Evolutionary conservation across 2,113 vertebrate species (phyloP).

Genomic region (Sander lucioperca): DNA sequence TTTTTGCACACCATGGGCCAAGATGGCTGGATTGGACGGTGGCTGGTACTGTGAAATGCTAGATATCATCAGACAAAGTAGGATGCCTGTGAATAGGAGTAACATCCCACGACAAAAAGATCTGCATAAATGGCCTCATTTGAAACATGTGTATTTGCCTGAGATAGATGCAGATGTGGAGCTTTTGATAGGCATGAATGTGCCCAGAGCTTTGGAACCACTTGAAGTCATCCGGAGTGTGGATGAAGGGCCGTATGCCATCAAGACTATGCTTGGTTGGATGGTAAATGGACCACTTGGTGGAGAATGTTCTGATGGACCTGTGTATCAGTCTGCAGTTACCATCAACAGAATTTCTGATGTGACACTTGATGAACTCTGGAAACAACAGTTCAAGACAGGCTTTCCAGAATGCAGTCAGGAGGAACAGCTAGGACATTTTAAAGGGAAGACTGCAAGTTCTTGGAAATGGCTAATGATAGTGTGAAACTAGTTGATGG

Average conservation of each 20-base stretch:
- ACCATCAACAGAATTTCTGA: too few relatives aligned
- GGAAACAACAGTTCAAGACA: too few relatives aligned
- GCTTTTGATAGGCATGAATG: not conserved
- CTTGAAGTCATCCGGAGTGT: not conserved
- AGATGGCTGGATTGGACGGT: not conserved
- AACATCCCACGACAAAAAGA: not conserved
- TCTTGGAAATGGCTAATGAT: too few relatives aligned
- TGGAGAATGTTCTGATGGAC: not conserved
- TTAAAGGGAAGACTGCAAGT: too few relatives aligned
- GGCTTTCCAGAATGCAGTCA: too few relatives aligned
- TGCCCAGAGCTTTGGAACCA: not conserved
- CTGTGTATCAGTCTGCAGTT: too few relatives aligned
- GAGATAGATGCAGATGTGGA: not conserved
- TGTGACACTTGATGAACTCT: too few relatives aligned
- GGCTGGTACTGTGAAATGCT: not conserved
- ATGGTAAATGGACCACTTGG: not conserved
- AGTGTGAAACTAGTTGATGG: too few relatives aligned
- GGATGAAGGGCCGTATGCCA: not conserved
- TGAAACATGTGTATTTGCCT: not conserved
- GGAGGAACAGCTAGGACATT: too few relatives aligned
- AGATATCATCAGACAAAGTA: not conserved
- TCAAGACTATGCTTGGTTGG: not conserved
- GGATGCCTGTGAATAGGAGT: not conserved
- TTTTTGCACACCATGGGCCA: not conserved
- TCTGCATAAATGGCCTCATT: not conserved